Conservation (phyloP, 1,140 invertebrate species). For the Sweltsa coloradensis region DNA sequence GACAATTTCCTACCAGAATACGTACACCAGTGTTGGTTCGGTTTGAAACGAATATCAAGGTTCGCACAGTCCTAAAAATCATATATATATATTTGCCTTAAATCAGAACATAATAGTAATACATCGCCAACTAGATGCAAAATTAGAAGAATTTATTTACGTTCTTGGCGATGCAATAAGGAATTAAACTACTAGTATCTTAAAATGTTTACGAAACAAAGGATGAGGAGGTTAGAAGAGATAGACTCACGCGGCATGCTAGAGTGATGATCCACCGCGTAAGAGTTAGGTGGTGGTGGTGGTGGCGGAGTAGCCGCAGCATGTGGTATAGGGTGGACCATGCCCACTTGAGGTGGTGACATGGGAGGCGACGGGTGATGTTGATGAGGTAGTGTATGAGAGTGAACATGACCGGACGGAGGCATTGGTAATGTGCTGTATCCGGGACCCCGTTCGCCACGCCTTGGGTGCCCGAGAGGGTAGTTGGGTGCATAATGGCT, state of each 20-base stretch:
- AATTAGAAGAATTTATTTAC: background rate
- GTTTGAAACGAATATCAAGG: no score
- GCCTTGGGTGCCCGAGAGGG: slow-evolving; percentile 64
- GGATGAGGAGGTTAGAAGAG: no score
- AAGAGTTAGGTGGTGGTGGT: slow-evolving; percentile 33
- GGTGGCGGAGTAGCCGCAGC: slow-evolving; percentile 28
- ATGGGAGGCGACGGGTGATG: slow-evolving; percentile 14
- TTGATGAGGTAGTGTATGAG: slow-evolving; percentile 32
- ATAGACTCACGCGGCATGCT: slow-evolving; percentile 67
- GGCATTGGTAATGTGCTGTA: slow-evolving; percentile 67
- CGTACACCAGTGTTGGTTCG: no score
- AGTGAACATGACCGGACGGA: slow-evolving; percentile 22
- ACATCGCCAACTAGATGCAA: slow-evolving; percentile 1
- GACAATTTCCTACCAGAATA: no score
- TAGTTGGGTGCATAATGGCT: slow-evolving; percentile 92
- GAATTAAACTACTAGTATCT: no score
- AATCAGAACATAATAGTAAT: no score
- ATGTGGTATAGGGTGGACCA: slow-evolving; percentile 30
- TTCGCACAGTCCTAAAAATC: no score
- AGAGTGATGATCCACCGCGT: slow-evolving; percentile 43
- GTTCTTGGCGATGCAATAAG: no score
- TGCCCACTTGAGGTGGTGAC: slow-evolving; percentile 24
- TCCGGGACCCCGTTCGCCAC: slow-evolving; percentile 58
- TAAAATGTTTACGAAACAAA: no score
- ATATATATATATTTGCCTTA: no score